A percentile compares a stretch with the other conserved stretches of the same genome.
phyloP scores from a whole-genome alignment of 2,113 vertebrate species.

The Microcebus tavaratra region DNA sequence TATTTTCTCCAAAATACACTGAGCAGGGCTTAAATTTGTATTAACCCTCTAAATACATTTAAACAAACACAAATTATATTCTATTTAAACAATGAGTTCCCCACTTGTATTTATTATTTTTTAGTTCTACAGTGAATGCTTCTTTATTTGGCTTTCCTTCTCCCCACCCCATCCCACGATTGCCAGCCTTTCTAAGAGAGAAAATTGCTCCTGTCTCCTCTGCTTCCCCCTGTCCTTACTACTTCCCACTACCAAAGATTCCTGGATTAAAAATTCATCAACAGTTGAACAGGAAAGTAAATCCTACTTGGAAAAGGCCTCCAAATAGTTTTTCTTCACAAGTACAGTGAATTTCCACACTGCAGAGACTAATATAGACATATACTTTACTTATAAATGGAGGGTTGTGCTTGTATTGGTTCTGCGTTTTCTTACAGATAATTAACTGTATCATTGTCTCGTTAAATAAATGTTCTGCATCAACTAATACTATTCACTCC shows the following conservation, averaged over 20 bases:
- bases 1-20: constrained; percentile 4
- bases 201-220: background rate
- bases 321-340: constrained; percentile 40
- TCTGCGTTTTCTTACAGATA: constrained; percentile 50
- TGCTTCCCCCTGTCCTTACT: background rate
- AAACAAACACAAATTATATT: background rate
- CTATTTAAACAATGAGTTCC: background rate
- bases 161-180: background rate
- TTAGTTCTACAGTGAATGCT: background rate
- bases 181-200: background rate
- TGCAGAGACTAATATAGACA: constrained; percentile 37
- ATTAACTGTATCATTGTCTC: constrained; percentile 59
- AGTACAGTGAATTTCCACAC: constrained; percentile 35
- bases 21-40: background rate
- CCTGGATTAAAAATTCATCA: constrained; percentile 13
- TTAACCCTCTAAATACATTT: background rate
- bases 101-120: background rate
- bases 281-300: constrained; percentile 36
- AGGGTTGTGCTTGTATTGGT: background rate
- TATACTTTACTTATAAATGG: constrained; percentile 35
- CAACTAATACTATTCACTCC: constrained; percentile 43
- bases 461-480: constrained; percentile 59
- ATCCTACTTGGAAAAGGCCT: background rate
- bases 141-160: background rate
- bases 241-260: background rate